Percentiles rank a stretch among this genome's conserved stretches.
Conservation (phyloP, 2,888 invertebrate species). For the Apotomis betuletana region DNA sequence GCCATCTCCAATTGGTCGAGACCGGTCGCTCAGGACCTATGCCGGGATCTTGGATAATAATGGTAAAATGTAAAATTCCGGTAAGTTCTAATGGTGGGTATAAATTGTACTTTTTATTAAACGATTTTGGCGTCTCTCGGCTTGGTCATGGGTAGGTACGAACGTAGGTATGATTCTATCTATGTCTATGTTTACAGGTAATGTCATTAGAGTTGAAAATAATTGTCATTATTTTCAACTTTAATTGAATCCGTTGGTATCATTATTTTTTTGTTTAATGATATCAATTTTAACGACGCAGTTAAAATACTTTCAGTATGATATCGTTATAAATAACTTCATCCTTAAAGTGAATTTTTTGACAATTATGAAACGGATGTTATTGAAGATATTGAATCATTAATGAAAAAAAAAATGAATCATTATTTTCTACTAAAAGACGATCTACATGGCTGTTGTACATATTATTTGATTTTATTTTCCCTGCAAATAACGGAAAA, state of each 20-base stretch:
- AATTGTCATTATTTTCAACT: conserved; percentile 35
- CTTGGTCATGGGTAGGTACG: conserved; percentile 69
- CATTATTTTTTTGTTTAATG: background rate
- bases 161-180: conserved; percentile 40
- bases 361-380: background rate
- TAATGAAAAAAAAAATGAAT: conserved; percentile 19
- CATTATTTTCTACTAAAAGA: conserved; percentile 19
- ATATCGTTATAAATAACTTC: conserved; percentile 1
- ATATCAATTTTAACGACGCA: background rate
- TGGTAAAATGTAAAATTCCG: conserved; percentile 47
- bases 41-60: conserved; percentile 22
- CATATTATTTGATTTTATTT: conserved; percentile 15
- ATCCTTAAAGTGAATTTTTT: background rate
- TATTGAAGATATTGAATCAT: background rate
- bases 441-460: conserved; percentile 25
- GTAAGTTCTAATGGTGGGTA: conserved; percentile 60
- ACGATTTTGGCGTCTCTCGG: conserved; percentile 57
- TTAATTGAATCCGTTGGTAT: background rate
- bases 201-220: conserved; percentile 26
- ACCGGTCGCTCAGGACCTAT: conserved; percentile 25
- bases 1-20: conserved; percentile 2
- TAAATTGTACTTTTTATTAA: conserved; percentile 38
- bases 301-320: background rate
- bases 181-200: conserved; percentile 35
- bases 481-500: conserved; percentile 9